Base-by-base conservation (phyloP, 2,113 vertebrate genomes). In the Proteles cristata region DNA sequence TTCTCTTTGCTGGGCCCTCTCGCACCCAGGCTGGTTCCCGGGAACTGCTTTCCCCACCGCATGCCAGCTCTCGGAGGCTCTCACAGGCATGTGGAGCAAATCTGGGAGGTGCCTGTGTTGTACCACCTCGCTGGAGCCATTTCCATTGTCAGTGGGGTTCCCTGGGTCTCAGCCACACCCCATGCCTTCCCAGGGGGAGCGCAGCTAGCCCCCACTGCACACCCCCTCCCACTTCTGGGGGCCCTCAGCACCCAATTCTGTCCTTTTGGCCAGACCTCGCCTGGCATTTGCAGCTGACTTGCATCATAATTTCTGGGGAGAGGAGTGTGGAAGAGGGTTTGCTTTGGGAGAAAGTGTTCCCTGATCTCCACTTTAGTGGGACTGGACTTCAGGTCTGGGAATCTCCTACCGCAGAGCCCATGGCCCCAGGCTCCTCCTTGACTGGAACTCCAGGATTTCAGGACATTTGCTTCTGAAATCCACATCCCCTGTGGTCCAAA, bases 131-230 rank as follows among this genome's bases (percentile, higher is more conserved):
- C 99, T 0, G 99, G 99, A 2, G 99, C 99, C 19, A 99, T 99
- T 98, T 99, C 99, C 53, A 99, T 99, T 48, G 99, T 99, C 94
- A 99, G 99, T 65, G 99, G 99, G 99, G 99, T 99, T 92, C 99
- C 99, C 1, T 99, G 99, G 99, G 99, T 99, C 93, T 53, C 12
- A 35, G 0, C 63, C 58, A 50, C 50, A 50, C 50, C 11, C 12
- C 12, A 12, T 50, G 2, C 50, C 50, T 50, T 50, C 50, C 14
- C 50, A 50, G 50, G 50, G 12, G 50, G 50, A 50, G 14, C 12
- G 12, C 50, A 50, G 50, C 50, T 50, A 50, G 50, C 50, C 50
- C 50, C 19, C 31, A 2, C 58, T 53, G 2, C 2, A 43, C 80
- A 19, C 14, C 68, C 31, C 14, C 4, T 1, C 26, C 66, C 21